A percentile compares a stretch with the other conserved stretches of the same genome.
phyloP scores from a whole-genome alignment of 2,797 vertebrate species.

The Champsocephalus esox region DNA sequence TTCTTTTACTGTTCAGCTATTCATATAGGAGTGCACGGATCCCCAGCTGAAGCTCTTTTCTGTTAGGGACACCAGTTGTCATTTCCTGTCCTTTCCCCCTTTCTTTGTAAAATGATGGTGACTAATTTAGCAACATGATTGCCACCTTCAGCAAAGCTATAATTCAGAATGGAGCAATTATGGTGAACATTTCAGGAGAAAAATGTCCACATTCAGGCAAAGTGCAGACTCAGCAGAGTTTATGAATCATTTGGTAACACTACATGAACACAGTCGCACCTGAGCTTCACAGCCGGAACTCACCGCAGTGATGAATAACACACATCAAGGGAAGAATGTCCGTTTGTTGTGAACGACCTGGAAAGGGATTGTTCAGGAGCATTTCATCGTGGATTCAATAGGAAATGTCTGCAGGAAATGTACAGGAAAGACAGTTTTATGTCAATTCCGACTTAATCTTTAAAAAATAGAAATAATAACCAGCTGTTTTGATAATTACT shows the following conservation, averaged over 20 bases:
- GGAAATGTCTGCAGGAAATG: slow-evolving; percentile 13
- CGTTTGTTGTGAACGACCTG: slow-evolving; percentile 50
- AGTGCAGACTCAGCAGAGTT: slow-evolving; percentile 75
- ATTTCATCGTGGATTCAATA: slow-evolving; percentile 42
- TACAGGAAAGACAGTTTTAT: slow-evolving; percentile 22
- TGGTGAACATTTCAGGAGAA: slow-evolving; percentile 60
- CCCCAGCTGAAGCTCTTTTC: slow-evolving; percentile 18
- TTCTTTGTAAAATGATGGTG: slow-evolving; percentile 59
- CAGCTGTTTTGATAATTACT: too few species aligned
- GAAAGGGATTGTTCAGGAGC: slow-evolving; percentile 37
- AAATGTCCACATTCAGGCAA: slow-evolving; percentile 70
- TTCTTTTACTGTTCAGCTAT: slow-evolving; percentile 24
- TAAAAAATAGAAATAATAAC: too few species aligned
- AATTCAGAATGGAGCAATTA: slow-evolving; percentile 62
- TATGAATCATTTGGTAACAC: slow-evolving; percentile 76
- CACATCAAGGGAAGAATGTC: slow-evolving; percentile 52
- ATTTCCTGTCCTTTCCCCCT: slow-evolving; percentile 29
- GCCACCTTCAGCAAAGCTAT: slow-evolving; percentile 65
- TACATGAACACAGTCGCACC: slow-evolving; percentile 68
- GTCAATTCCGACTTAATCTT: background rate
- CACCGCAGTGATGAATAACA: slow-evolving; percentile 60
- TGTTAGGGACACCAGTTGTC: slow-evolving; percentile 30
- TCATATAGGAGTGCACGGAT: background rate
- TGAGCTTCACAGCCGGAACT: slow-evolving; percentile 61
- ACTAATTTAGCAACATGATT: slow-evolving; percentile 73